Conservation (phyloP, 1,140 invertebrate genomes). For the Metaphire vulgaris region DNA sequence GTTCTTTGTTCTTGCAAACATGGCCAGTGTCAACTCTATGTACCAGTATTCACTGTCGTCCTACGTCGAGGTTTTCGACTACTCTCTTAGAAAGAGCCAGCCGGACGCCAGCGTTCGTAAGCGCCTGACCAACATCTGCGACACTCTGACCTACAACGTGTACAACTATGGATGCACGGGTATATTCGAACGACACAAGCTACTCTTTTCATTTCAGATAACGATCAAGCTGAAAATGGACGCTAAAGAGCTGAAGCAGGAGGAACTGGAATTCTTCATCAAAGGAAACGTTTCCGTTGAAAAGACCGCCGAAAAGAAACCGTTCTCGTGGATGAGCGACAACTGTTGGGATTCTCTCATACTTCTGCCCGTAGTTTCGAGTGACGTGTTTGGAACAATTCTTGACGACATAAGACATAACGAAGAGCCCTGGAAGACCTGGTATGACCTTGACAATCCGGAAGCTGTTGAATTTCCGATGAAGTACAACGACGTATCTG, state of each 20-base stretch:
- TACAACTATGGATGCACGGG: conserved; percentile 83
- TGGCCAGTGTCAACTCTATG: conserved; percentile 77
- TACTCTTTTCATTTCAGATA: conserved; percentile 84
- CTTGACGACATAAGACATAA: conserved; percentile 61
- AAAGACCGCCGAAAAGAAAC: conserved; percentile 62
- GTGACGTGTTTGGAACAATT: conserved; percentile 59
- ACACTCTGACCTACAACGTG: conserved; percentile 72
- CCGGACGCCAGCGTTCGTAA: conserved; percentile 66
- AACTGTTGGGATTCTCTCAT: conserved; percentile 74
- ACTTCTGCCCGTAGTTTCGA: conserved; percentile 64
- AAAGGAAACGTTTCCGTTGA: conserved; percentile 72
- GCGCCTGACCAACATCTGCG: conserved; percentile 72
- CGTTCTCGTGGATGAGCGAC: conserved; percentile 64
- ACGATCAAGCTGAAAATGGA: conserved; percentile 71
- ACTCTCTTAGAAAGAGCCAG: conserved; percentile 69
- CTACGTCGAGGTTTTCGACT: conserved; percentile 64
- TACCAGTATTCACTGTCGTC: conserved; percentile 78
- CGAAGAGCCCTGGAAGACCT: conserved; percentile 69
- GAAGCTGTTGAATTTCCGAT: conserved; percentile 64
- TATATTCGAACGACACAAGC: conserved; percentile 83
- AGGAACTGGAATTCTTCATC: conserved; percentile 81
- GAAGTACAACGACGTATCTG: conserved; percentile 59
- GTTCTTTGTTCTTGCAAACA: conserved; percentile 80
- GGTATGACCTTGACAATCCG: conserved; percentile 73
- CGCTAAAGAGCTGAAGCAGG: conserved; percentile 58